Evolutionary conservation across 2,888 invertebrate genomes (phyloP).

Genomic region (Agrotis clavis): DNA sequence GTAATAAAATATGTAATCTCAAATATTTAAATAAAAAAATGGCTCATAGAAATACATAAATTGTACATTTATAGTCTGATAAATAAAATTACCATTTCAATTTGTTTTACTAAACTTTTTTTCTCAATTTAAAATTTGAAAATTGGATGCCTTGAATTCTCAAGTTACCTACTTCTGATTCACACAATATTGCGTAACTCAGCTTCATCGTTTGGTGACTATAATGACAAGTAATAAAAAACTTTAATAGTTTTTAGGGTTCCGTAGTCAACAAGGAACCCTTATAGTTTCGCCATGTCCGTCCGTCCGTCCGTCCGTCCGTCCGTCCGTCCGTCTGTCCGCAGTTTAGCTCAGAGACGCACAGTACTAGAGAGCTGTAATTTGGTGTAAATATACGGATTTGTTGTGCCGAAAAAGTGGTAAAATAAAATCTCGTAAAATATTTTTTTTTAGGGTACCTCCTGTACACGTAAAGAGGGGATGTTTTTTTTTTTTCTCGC

Average conservation of each 20-base stretch:
- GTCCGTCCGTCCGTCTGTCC: too few species aligned
- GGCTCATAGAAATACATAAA: not conserved
- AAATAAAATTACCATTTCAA: conserved; percentile 6
- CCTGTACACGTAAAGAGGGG: too few species aligned
- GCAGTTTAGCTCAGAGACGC: too few species aligned
- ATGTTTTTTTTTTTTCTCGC: too few species aligned
- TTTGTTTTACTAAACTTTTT: not conserved
- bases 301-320: too few species aligned
- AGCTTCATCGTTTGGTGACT: conserved; percentile 17
- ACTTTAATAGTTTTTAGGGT: conserved; percentile 18
- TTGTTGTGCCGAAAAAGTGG: too few species aligned
- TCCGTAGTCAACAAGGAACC: too few species aligned
- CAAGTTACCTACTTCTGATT: not conserved
- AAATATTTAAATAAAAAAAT: conserved; percentile 11
- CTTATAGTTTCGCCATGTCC: too few species aligned
- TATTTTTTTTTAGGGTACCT: too few species aligned
- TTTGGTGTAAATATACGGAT: too few species aligned
- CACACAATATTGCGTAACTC: conserved; percentile 34
- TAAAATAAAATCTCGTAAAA: too few species aligned
- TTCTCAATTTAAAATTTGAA: not conserved
- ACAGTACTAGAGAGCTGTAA: too few species aligned
- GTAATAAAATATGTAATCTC: not conserved
- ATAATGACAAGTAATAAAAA: conserved; percentile 3
- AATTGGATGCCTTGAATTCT: conserved; percentile 4
- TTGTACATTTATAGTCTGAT: conserved; percentile 5